Percentiles rank a stretch among this genome's conserved stretches.
These are phyloP conservation scores for Aegithalos caudatus DNA, from an alignment of 2,113 vertebrate genomes.

Conservation along the genomic window DNA sequence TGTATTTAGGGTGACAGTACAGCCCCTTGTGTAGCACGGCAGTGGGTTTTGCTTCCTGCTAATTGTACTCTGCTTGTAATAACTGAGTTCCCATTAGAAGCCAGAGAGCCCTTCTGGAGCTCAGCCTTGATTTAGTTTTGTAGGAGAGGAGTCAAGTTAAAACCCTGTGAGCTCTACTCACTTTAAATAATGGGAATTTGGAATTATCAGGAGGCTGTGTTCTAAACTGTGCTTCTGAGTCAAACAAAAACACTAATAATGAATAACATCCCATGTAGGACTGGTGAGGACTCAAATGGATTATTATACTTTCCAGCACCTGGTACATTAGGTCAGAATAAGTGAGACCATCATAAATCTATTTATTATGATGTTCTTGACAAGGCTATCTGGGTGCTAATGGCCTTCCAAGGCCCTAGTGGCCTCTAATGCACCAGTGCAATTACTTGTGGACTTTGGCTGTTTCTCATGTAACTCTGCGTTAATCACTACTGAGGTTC, in stretches of 20 bases:
- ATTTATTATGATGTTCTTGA: neutral
- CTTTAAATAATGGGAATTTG: neutral
- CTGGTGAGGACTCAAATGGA: rapidly evolving
- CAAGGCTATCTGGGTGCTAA: neutral
- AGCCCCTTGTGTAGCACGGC: neutral
- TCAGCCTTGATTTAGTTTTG: rapidly evolving
- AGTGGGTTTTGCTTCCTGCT: neutral
- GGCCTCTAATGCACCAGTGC: neutral
- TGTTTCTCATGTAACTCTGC: neutral
- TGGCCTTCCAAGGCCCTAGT: neutral
- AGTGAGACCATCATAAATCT: neutral
- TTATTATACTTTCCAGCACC: neutral
- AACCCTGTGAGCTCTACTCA: neutral
- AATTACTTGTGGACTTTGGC: neutral
- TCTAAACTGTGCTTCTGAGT: neutral
- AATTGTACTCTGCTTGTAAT: neutral
- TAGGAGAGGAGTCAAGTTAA: neutral
- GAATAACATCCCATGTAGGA: neutral
- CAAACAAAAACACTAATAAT: neutral
- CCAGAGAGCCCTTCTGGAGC: neutral
- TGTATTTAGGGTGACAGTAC: neutral
- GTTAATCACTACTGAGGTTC: neutral
- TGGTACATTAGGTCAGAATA: neutral
- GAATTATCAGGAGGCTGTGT: neutral
- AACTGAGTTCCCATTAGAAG: neutral